Conservation (phyloP, 2,888 invertebrate species). For the Stictocephala bisonia region DNA sequence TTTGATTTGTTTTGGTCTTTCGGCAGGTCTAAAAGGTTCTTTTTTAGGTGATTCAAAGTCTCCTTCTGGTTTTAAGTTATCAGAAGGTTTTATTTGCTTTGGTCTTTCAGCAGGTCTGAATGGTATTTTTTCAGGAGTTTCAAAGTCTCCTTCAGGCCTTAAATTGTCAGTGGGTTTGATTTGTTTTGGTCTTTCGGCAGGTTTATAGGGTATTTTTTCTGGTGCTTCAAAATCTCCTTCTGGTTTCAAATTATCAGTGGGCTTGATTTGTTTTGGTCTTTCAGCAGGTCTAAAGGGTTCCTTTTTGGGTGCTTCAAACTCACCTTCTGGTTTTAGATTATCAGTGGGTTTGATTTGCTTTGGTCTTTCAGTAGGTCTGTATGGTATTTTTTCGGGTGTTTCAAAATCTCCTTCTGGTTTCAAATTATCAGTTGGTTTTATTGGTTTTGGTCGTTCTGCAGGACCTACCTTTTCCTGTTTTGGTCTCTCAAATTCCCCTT, state of each 20-base stretch:
- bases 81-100: slow-evolving; percentile 63
- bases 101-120: slow-evolving; percentile 62
- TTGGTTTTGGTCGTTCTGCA: slow-evolving; percentile 48
- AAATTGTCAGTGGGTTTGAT: slow-evolving; percentile 66
- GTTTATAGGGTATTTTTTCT: slow-evolving; percentile 64
- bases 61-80: slow-evolving; percentile 68
- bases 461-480: slow-evolving; percentile 57
- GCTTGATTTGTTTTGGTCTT: slow-evolving; percentile 65
- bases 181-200: slow-evolving; percentile 58
- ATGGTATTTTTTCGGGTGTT: slow-evolving; percentile 60
- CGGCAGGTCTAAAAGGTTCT: slow-evolving; percentile 67
- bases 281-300: slow-evolving; percentile 63
- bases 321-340: slow-evolving; percentile 70
- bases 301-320: slow-evolving; percentile 65
- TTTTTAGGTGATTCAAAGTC: slow-evolving; percentile 62
- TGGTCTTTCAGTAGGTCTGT: slow-evolving; percentile 66
- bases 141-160: slow-evolving; percentile 70
- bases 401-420: slow-evolving; percentile 67
- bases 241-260: slow-evolving; percentile 69
- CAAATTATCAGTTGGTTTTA: slow-evolving; percentile 65
- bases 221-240: slow-evolving; percentile 65
- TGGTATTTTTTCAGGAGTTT: too few relatives aligned
- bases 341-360: slow-evolving; percentile 67
- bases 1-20: slow-evolving; percentile 63
- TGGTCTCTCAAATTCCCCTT: slow-evolving; percentile 65